Evolutionary conservation across 1,140 invertebrate genomes (phyloP).

Genomic region (Gryllus bimaculatus): DNA sequence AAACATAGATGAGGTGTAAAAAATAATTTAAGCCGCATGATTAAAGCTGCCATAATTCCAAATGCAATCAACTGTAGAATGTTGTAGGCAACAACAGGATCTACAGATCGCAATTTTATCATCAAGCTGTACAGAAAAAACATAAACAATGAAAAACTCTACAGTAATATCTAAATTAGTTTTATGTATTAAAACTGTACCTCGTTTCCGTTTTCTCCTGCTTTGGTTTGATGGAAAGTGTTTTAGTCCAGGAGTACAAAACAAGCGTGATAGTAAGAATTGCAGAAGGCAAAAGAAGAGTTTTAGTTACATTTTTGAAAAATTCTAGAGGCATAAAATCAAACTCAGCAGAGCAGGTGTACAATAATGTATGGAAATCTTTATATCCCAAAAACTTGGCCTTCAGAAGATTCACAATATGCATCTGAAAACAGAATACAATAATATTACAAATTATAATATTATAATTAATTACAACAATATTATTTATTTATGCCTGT

Average conservation of each 20-base stretch:
- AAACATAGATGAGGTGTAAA: slow-evolving; percentile 73
- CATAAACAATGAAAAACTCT: background rate
- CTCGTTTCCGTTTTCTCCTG: background rate
- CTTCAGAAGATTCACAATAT: slow-evolving; percentile 65
- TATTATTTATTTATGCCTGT: too few relatives aligned
- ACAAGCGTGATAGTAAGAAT: slow-evolving; percentile 37
- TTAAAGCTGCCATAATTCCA: slow-evolving; percentile 60
- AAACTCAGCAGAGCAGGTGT: slow-evolving; percentile 75
- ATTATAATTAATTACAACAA: too few relatives aligned
- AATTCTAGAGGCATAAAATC: slow-evolving; percentile 59
- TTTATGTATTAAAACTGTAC: background rate
- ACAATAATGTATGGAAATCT: slow-evolving; percentile 73
- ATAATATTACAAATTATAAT: background rate
- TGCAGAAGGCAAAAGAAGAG: slow-evolving; percentile 47
- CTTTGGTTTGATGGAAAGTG: background rate
- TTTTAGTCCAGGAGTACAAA: slow-evolving; percentile 36
- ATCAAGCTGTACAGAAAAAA: background rate
- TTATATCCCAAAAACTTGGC: slow-evolving; percentile 66
- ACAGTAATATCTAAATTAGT: background rate
- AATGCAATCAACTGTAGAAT: slow-evolving; percentile 57
- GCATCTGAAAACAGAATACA: slow-evolving; percentile 40
- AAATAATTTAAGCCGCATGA: slow-evolving; percentile 79
- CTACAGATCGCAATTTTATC: background rate
- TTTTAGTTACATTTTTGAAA: slow-evolving; percentile 39
- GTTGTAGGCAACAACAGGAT: slow-evolving; percentile 51